Base-by-base conservation (phyloP, 2,888 invertebrate genomes). In the Thereva unica region DNA sequence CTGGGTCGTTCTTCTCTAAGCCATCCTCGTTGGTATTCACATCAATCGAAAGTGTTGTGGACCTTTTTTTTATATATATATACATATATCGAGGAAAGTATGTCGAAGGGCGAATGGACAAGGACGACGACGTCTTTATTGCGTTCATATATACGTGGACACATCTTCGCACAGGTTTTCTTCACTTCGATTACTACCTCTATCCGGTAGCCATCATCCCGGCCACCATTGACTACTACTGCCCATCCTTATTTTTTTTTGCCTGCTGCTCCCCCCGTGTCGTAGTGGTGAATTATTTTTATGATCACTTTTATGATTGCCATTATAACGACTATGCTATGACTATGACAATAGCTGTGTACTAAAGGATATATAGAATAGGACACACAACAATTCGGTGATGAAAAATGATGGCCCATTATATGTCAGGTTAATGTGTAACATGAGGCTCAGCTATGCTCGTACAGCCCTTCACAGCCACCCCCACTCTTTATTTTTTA, bases 211-310 rank as follows among this genome's bases (percentile, higher is more conserved):
- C 23, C 23, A 23, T 23, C 23, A 23, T 23, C 23, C 23, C 23
- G 23, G 23, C 23, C 23, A 23, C 23, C 50, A 61, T 49, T 34
- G 23, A 50, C 61, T 50, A 50, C 8, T 37, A 38, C 53, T 53
- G 7, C 53, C 41, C 10, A 40, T 23, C 61, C 49, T 49, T 23
- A 44, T 37, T 50, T 61, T 61, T 61, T 50, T 49, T 50, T 61
- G 50, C 41, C 61, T 50, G 38, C 35, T 40, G 23, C 23, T 23
- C 23, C 23, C 23, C 61, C 45, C n/a, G 61, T n/a, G n/a, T n/a
- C n/a, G n/a, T 61, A 40, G 61, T 61, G 61, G 61, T 61, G 61
- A 61, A 61, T 61, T 61, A 61, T 61, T 61, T 61, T 61, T 61
- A 61, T 50, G 61, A 61, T 61, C 49, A 35, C 50, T 61, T 61